Base-by-base conservation (phyloP, 2,888 invertebrate genomes). In the Diabrotica balteata region DNA sequence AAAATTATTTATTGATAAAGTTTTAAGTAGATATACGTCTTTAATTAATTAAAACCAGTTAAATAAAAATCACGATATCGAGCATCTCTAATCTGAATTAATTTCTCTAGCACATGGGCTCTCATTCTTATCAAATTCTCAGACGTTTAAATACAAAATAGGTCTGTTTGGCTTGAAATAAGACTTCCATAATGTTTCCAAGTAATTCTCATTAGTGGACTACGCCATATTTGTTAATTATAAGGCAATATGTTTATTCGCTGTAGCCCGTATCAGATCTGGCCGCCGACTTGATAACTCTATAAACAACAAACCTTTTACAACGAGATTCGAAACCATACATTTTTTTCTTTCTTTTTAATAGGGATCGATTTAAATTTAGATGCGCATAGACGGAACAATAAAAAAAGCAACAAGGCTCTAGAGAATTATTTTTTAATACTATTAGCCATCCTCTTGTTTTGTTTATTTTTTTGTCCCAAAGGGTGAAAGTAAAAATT, bases 241-340 rank as follows among this genome's bases (percentile, higher is more conserved):
- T 58, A 55, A 66, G 54, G 71, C 71, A 69, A 71, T 69, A 67
- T 71, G 71, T 69, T 67, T 54, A 63, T 66, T 57, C 51, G 51
- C 54, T 58, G 58, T 47, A 60, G 55, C 55, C 55, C 59, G 59
- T 69, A 71, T 67, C 64, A 59, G 66, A 57, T 66, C 55, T 57
- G 61, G 44, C 71, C 71, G 72, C 67, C 70, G 71, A 72, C 69
- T 72, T 65, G 50, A 52, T 60, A 60, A 22, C 65, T 50, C 63
- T 53, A 65, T 67, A 72, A 64, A 72, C 69, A 72, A 72, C 67
- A 63, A 65, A 54, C 59, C 61, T 68, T 70, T 72, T 71, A 68
- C 70, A 73, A 66, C 68, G 60, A 63, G 65, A 67, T 72, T 55
- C 63, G 61, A 67, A 66, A 58, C 65, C 68, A 67, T 68, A 55